A percentile compares a stretch with the other conserved stretches of the same genome.
Evolutionary conservation across 2,797 vertebrate genomes (phyloP).

Genomic region (Bucorvus abyssinicus): DNA sequence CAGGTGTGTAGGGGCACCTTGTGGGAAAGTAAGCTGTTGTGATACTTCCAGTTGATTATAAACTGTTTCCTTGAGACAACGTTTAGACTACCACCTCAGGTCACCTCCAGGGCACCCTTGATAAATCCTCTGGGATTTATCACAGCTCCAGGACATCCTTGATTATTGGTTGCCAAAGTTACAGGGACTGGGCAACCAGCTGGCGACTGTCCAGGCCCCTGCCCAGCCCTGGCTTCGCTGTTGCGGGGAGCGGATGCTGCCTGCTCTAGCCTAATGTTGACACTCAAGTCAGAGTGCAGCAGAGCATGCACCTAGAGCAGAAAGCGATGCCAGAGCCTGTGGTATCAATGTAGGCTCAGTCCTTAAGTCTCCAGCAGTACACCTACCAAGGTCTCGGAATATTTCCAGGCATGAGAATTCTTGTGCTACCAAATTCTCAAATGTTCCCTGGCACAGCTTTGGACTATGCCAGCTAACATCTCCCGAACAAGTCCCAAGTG

Average conservation of each 20-base stretch:
- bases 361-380: background rate
- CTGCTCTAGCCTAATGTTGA: background rate
- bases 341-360: background rate
- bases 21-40: background rate
- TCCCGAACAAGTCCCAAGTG: background rate
- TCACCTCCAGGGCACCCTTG: background rate
- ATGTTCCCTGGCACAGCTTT: background rate
- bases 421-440: background rate
- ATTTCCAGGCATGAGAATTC: background rate
- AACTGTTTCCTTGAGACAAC: background rate
- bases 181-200: background rate
- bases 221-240: background rate
- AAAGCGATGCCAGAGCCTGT: background rate
- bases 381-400: background rate
- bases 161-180: background rate
- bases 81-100: background rate
- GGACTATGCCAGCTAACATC: background rate
- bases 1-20: background rate
- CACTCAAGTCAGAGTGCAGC: background rate
- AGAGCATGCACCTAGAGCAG: background rate
- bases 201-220: background rate
- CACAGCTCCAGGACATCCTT: background rate
- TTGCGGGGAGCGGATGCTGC: background rate
- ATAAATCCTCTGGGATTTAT: background rate
- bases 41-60: background rate